These are phyloP conservation scores for Prionace glauca DNA, from an alignment of 2,797 vertebrate species.

Conservation along the genomic window DNA sequence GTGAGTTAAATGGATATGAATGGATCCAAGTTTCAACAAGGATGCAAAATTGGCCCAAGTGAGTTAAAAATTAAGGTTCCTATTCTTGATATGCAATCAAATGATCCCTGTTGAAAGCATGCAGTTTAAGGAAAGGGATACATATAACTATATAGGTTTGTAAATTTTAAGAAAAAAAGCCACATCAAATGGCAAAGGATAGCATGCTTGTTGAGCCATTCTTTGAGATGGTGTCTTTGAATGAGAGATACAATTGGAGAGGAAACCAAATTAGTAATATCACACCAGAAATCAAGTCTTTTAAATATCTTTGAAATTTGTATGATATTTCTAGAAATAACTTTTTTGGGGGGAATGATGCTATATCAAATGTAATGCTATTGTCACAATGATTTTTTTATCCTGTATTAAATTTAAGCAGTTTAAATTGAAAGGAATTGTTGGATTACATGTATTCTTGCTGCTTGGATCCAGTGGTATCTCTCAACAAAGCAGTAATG, in stretches of 20 bases:
- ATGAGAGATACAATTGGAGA: neutral
- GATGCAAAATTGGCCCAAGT: neutral
- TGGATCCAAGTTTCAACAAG: neutral
- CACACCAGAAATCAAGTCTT: neutral
- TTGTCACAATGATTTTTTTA: too few species aligned
- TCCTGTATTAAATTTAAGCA: too few species aligned
- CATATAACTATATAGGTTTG: neutral
- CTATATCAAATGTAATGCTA: neutral
- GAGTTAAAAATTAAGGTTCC: neutral
- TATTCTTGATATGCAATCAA: neutral
- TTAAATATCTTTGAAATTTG: neutral
- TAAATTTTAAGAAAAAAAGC: too few species aligned
- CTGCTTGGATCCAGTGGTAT: neutral
- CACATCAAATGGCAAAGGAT: too few species aligned
- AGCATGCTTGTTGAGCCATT: neutral
- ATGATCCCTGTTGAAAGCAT: neutral
- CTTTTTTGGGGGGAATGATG: neutral
- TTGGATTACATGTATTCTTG: neutral
- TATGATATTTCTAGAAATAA: neutral
- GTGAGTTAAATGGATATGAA: neutral
- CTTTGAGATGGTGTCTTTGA: neutral
- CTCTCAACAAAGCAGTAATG: neutral
- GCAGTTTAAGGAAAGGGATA: neutral
- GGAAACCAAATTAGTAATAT: neutral
- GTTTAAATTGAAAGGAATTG: neutral